Conservation (phyloP, 2,888 invertebrate genomes). For the Hypena proboscidalis region DNA sequence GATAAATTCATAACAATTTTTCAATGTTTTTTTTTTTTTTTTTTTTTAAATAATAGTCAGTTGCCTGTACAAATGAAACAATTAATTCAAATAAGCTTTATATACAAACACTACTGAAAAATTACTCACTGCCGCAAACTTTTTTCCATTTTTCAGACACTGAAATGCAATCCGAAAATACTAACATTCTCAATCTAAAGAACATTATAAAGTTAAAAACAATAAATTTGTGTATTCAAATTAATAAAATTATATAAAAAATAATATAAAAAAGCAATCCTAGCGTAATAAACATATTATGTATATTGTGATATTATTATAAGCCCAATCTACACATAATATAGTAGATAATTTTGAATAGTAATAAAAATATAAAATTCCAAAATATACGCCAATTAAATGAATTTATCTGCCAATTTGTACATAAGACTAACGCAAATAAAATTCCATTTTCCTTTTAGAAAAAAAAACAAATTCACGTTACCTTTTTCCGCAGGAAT, state of each 20-base stretch:
- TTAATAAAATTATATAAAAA: constrained; percentile 26
- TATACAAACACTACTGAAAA: constrained; percentile 64
- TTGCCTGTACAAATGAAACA: constrained; percentile 39
- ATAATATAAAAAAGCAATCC: constrained; percentile 32
- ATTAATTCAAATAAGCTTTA: constrained; percentile 55
- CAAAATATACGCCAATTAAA: not conserved
- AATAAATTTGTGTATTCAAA: constrained; percentile 21
- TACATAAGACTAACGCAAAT: not conserved
- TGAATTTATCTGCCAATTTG: not conserved
- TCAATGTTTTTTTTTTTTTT: no score
- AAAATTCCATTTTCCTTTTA: not conserved
- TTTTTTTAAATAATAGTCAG: not conserved
- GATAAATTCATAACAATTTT: not conserved
- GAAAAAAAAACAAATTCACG: not conserved
- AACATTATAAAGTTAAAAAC: constrained; percentile 34
- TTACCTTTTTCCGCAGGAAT: constrained; percentile 28
- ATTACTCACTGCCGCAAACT: constrained; percentile 83
- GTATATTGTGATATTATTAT: constrained; percentile 6
- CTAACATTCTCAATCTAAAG: constrained; percentile 75
- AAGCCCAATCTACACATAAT: constrained; percentile 36
- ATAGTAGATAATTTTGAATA: constrained; percentile 18
- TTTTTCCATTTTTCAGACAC: constrained; percentile 84
- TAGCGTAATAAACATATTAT: constrained; percentile 9
- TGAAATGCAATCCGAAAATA: constrained; percentile 79
- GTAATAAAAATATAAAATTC: constrained; percentile 6